Percentiles rank a stretch among this genome's conserved stretches.
Conservation (phyloP, 2,888 invertebrate species). For the Chloroclysta siterata region DNA sequence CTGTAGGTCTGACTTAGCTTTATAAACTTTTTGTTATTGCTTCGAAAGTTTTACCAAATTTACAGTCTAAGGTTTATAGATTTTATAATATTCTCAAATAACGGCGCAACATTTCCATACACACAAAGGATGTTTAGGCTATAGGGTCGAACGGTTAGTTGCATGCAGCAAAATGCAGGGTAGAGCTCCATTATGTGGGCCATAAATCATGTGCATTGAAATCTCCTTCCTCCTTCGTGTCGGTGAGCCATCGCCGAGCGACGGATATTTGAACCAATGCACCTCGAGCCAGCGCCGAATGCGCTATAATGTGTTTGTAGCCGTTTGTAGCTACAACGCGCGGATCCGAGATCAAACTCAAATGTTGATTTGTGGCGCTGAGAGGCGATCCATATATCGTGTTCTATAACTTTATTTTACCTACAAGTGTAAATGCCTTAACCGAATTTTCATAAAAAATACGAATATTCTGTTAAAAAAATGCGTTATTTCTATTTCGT, state of each 20-base stretch:
- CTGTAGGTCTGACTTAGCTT: not conserved
- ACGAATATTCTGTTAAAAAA: no score
- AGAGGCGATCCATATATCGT: conserved; percentile 31
- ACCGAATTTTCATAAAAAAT: no score
- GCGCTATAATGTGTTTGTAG: conserved; percentile 43
- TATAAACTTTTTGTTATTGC: not conserved
- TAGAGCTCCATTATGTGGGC: conserved; percentile 73
- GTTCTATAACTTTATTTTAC: conserved; percentile 16
- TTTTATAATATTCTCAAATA: conserved; percentile 23
- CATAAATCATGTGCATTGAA: conserved; percentile 82
- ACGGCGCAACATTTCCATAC: conserved; percentile 49
- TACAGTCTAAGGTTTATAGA: conserved; percentile 1
- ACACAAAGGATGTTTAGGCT: conserved; percentile 56
- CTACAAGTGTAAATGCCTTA: not conserved
- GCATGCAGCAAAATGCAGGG: conserved; percentile 76
- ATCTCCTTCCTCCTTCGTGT: conserved; percentile 81
- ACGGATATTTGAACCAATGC: conserved; percentile 75
- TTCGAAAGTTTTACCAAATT: not conserved
- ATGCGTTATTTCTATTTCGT: not conserved
- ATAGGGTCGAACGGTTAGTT: conserved; percentile 59
- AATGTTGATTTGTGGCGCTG: conserved; percentile 40
- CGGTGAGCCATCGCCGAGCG: conserved; percentile 71
- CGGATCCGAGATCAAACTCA: conserved; percentile 38
- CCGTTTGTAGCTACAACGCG: conserved; percentile 40
- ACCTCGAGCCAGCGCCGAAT: conserved; percentile 46